phyloP scores from a whole-genome alignment of 2,888 invertebrate species.

The Notodonta dromedarius region DNA sequence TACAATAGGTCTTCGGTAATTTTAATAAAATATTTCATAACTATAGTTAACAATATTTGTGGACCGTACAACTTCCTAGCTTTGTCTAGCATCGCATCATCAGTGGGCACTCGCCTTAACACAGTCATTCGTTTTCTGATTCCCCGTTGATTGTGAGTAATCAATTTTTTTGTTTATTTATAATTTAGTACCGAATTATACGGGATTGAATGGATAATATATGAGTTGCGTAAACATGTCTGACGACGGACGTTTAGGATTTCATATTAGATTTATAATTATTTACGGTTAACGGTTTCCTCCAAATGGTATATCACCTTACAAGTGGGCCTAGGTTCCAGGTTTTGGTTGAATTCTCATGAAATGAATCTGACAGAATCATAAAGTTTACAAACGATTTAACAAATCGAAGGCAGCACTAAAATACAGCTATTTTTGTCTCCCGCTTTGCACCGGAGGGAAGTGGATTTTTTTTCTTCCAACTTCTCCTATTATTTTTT shows the following conservation, averaged over 20 bases:
- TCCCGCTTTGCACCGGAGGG: too few species aligned
- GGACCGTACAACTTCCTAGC: background rate
- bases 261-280: constrained; percentile 15
- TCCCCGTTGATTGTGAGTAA: constrained; percentile 61
- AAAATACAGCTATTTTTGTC: too few species aligned
- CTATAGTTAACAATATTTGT: too few species aligned
- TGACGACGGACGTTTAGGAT: constrained; percentile 20
- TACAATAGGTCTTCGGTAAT: too few species aligned
- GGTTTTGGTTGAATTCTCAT: too few species aligned
- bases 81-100: background rate
- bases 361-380: too few species aligned
- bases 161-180: constrained; percentile 56
- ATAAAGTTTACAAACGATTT: too few species aligned
- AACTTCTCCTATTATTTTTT: too few species aligned
- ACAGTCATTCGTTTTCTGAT: constrained; percentile 56
- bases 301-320: background rate
- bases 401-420: too few species aligned
- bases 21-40: too few species aligned
- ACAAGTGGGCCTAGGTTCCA: constrained; percentile 6
- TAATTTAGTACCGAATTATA: constrained; percentile 54
- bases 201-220: constrained; percentile 42
- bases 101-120: constrained; percentile 48
- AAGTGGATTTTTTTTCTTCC: too few species aligned
- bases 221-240: constrained; percentile 35
- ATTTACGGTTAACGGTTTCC: background rate